Percentiles rank a stretch among this genome's conserved stretches.
Conservation (phyloP, 2,797 vertebrate species). For the Cryptoprocta ferox region DNA sequence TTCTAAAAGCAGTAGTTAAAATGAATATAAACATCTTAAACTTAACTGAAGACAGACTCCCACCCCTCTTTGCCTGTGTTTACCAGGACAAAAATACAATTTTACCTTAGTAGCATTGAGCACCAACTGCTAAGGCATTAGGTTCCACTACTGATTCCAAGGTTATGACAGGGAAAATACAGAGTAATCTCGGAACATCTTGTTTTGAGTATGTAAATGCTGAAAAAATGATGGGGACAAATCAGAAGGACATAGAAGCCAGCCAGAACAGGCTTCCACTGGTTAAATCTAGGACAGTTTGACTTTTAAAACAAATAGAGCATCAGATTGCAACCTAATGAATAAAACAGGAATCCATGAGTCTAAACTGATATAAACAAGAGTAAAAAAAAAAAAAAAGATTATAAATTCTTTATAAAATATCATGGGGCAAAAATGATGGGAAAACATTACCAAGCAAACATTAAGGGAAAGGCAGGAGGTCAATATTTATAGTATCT, state of each 20-base stretch:
- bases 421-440: neutral
- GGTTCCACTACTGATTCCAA: neutral
- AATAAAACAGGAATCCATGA: neutral
- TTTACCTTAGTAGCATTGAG: neutral
- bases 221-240: neutral
- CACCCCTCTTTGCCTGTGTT: neutral
- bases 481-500: neutral
- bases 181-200: neutral
- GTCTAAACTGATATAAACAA: neutral
- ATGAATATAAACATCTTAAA: neutral
- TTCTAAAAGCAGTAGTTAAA: neutral
- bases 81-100: neutral
- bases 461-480: neutral
- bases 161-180: neutral
- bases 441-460: neutral
- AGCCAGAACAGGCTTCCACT: neutral
- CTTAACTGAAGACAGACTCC: neutral
- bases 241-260: neutral
- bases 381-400: neutral
- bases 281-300: neutral
- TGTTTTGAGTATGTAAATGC: neutral
- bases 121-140: neutral
- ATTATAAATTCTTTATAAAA: neutral
- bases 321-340: neutral
- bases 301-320: conserved; percentile 38